phyloP scores from a whole-genome alignment of 2,797 vertebrate species.

The Tangara arthus region DNA sequence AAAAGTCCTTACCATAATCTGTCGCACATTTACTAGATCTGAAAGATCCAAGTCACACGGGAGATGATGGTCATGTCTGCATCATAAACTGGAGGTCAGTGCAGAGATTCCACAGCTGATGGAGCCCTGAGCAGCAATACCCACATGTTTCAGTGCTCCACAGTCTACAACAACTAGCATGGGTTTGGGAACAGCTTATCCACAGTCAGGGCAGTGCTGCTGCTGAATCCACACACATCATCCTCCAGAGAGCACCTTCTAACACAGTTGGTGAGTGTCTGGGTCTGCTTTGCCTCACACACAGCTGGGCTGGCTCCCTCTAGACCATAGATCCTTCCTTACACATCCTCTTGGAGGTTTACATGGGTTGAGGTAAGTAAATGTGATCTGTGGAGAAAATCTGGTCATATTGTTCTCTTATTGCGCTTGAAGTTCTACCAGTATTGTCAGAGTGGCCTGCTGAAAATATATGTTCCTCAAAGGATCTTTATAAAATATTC shows the following conservation, averaged over 20 bases:
- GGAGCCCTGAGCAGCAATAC: not conserved
- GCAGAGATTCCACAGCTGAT: not conserved
- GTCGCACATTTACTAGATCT: not conserved
- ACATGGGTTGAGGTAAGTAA: not conserved
- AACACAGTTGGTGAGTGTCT: not conserved
- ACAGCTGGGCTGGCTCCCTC: not conserved
- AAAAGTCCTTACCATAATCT: not conserved
- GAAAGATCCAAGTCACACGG: not conserved
- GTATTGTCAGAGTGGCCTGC: not conserved
- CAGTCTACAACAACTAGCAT: not conserved
- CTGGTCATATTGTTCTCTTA: not conserved
- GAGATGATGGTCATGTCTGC: not conserved
- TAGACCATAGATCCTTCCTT: not conserved
- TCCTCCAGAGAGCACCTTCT: not conserved
- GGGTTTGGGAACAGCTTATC: not conserved
- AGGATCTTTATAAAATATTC: not conserved
- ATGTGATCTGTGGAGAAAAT: not conserved
- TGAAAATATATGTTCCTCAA: not conserved
- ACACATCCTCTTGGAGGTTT: not conserved
- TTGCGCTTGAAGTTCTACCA: not conserved
- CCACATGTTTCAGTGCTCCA: not conserved
- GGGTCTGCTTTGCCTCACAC: not conserved
- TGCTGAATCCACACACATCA: not conserved
- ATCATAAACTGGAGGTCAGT: not conserved
- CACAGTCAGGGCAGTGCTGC: not conserved